Evolutionary conservation across 2,888 invertebrate species (phyloP).

Genomic region (Eretmocerus hayati): DNA sequence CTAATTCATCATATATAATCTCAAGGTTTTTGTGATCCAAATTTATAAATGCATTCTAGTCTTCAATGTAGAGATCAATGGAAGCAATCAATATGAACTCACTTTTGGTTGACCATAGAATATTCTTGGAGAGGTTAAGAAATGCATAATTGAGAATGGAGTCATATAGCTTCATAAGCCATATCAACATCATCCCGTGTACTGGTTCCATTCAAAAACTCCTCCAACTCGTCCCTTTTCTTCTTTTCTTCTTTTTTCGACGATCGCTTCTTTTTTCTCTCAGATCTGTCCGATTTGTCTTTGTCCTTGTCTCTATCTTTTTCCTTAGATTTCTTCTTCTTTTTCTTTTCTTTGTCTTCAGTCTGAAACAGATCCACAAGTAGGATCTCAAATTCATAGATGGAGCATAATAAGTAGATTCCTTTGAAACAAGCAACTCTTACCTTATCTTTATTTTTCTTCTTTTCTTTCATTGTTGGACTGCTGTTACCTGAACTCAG

Average conservation of each 20-base stretch:
- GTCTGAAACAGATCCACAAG: slow-evolving; percentile 31
- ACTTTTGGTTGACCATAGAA: too few species aligned
- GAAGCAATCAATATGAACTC: slow-evolving; percentile 9
- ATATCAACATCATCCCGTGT: slow-evolving; percentile 51
- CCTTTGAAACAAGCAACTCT: neutral
- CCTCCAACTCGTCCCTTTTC: slow-evolving; percentile 54
- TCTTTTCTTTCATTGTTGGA: slow-evolving; percentile 43
- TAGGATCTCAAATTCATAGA: neutral
- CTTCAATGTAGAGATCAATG: slow-evolving; percentile 16
- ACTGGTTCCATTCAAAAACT: slow-evolving; percentile 54
- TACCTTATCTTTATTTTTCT: slow-evolving; percentile 31
- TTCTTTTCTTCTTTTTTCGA: slow-evolving; percentile 45
- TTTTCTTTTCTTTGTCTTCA: slow-evolving; percentile 54
- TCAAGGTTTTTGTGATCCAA: slow-evolving; percentile 2
- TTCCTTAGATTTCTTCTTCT: slow-evolving; percentile 49
- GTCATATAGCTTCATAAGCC: slow-evolving; percentile 57
- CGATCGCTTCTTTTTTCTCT: slow-evolving; percentile 46
- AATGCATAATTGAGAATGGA: neutral
- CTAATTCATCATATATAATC: neutral
- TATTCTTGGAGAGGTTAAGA: slow-evolving; percentile 10
- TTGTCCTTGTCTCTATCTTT: slow-evolving; percentile 41
- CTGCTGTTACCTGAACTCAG: slow-evolving; percentile 41
- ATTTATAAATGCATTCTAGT: slow-evolving; percentile 17
- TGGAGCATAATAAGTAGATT: neutral
- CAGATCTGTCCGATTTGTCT: slow-evolving; percentile 48